Evolutionary conservation across 2,888 invertebrate genomes (phyloP).

Genomic region (Seira musarum): DNA sequence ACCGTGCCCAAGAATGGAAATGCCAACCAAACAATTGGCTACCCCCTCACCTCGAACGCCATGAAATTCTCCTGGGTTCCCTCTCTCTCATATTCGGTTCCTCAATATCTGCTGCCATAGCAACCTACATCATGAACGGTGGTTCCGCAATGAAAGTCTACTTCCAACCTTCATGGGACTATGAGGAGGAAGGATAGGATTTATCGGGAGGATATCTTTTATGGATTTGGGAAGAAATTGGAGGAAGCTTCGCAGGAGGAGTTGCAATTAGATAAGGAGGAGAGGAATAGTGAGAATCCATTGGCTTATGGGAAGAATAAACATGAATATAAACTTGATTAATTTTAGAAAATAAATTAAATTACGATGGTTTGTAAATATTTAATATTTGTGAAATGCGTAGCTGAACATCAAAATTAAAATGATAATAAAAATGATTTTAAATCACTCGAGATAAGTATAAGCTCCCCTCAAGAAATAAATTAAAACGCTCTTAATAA

Average conservation of each 20-base stretch:
- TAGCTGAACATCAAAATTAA: too few relatives aligned
- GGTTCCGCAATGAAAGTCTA: constrained; percentile 77
- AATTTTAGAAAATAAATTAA: too few relatives aligned
- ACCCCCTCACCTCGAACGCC: constrained; percentile 78
- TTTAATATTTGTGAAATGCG: too few relatives aligned
- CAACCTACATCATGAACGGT: constrained; percentile 80
- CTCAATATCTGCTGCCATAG: constrained; percentile 77
- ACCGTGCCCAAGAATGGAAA: constrained; percentile 81
- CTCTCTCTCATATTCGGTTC: constrained; percentile 74
- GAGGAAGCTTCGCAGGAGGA: constrained; percentile 75
- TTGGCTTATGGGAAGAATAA: constrained; percentile 73
- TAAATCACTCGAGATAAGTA: too few relatives aligned
- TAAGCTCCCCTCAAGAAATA: too few relatives aligned
- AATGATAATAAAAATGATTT: too few relatives aligned
- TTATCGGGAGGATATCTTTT: constrained; percentile 80
- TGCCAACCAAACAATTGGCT: constrained; percentile 82
- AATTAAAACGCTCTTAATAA: too few relatives aligned
- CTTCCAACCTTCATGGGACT: constrained; percentile 81
- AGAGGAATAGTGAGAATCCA: constrained; percentile 74
- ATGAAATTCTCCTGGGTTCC: constrained; percentile 80
- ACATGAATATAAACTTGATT: constrained; percentile 71
- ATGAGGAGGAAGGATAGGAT: constrained; percentile 77
- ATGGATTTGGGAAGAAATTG: constrained; percentile 76
- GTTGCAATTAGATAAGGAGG: constrained; percentile 74
- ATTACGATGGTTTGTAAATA: too few relatives aligned